Evolutionary conservation across 1,140 invertebrate genomes (phyloP).

Genomic region (honey bee (Apis mellifera)): Amel_HAv3.1 CM009940.2:12334501-12335000

Average conservation of each 20-base stretch:
- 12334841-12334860: not conserved
- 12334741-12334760: constrained; percentile 28
- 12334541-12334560: not conserved
- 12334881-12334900: not conserved
- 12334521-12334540: constrained; percentile 8
- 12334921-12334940: not conserved
- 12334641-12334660: not conserved
- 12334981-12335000: constrained; percentile 80
- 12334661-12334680: not conserved
- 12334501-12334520: not conserved
- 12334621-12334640: not conserved
- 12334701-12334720: not conserved
- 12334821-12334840: not conserved
- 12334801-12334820: too few relatives aligned
- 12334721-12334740: not conserved
- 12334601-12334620: too few relatives aligned
- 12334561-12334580: not conserved
- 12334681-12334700: constrained; percentile 2
- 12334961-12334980: not conserved
- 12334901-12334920: not conserved
- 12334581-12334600: not conserved
- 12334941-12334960: not conserved
- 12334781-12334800: not conserved
- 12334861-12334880: not conserved
- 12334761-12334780: not conserved